Evolutionary conservation across 2,888 invertebrate species (phyloP), one percentile per base, ranked within the genome.

Genomic region (Aphrophora alni): DNA sequence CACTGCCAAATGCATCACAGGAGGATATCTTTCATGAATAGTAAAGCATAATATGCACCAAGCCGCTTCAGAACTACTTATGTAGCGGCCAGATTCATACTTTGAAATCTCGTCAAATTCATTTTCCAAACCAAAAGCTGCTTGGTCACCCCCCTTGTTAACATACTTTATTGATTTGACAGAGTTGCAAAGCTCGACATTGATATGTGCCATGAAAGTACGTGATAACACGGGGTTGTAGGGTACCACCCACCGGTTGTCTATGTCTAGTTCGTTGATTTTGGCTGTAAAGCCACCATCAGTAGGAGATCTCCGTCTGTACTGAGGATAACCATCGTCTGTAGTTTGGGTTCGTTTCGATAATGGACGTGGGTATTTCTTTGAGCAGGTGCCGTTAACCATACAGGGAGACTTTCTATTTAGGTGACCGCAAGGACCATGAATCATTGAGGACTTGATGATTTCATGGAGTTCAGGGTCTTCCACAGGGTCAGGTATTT

Each of bases 401-500:
- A 86, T 86, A 82, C 86, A 86, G 14, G 85, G 85, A 21, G 84
- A 84, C 38, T 38, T 68, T 73, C 38, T 44, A 80, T 86, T 86
- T 0, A 85, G 71, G 26, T 7, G 7, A 38, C 84, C 83, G 78
- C 84, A 83, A 14, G 83, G 83, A 21, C 87, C 87, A 85, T 87
- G 88, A 78, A 87, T 85, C 87, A 88, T 89, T 71, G 87, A 84
- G 75, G 72, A 85, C 2, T 21, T 85, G 1, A 86, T 83, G 38
- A 86, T 80, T 17, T 85, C 84, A 83, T 82, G 84, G 17, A 87
- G 77, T 7, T 75, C 68, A 17, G 82, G 85, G 82, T 86, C 85
- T 21, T n/a, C n/a, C 1, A 82, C 27, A 10, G 80, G 76, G 83
- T 87, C 82, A 17, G 87, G 86, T 26, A 88, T 85, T 85, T 88